Percentiles rank a stretch among this genome's conserved stretches.
Evolutionary conservation across 2,888 invertebrate species (phyloP).

Genomic region (Drosophila monieri): DNA sequence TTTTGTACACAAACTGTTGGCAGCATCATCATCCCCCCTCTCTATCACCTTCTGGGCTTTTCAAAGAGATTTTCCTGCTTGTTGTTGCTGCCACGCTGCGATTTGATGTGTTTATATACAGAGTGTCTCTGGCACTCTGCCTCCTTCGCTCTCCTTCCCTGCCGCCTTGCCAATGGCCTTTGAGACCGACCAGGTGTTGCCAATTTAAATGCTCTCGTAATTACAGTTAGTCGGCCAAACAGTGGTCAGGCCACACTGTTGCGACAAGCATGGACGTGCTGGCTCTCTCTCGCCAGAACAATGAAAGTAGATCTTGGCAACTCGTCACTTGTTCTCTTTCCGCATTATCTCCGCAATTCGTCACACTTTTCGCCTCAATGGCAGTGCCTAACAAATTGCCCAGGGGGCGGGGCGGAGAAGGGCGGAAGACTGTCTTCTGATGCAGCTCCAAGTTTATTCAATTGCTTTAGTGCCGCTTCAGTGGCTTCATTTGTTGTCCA

Average conservation of each 20-base stretch:
- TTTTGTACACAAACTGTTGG: slow-evolving; percentile 54
- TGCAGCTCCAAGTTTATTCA: slow-evolving; percentile 43
- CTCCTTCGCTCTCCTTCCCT: not conserved
- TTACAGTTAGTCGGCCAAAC: slow-evolving; percentile 33
- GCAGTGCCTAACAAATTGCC: slow-evolving; percentile 62
- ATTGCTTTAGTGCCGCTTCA: slow-evolving; percentile 19
- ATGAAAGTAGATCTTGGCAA: slow-evolving; percentile 20
- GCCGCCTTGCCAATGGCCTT: slow-evolving; percentile 55
- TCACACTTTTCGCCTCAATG: slow-evolving; percentile 68
- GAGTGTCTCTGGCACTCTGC: not conserved
- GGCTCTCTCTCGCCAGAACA: slow-evolving; percentile 8
- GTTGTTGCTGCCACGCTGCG: slow-evolving; percentile 51
- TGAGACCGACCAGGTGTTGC: slow-evolving; percentile 67
- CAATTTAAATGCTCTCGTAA: slow-evolving; percentile 70
- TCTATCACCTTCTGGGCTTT: slow-evolving; percentile 33
- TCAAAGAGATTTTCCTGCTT: slow-evolving; percentile 68
- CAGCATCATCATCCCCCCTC: slow-evolving; percentile 30
- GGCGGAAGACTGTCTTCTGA: slow-evolving; percentile 6
- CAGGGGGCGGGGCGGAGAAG: slow-evolving; percentile 8
- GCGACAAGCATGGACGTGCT: slow-evolving; percentile 38
- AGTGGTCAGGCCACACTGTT: slow-evolving; percentile 29
- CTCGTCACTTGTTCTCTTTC: slow-evolving; percentile 16
- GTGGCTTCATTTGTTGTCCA: slow-evolving; percentile 18
- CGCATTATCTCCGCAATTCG: slow-evolving; percentile 63
- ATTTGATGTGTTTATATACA: slow-evolving; percentile 73